phyloP scores from a whole-genome alignment of 2,113 vertebrate species.

The Mola mola region DNA sequence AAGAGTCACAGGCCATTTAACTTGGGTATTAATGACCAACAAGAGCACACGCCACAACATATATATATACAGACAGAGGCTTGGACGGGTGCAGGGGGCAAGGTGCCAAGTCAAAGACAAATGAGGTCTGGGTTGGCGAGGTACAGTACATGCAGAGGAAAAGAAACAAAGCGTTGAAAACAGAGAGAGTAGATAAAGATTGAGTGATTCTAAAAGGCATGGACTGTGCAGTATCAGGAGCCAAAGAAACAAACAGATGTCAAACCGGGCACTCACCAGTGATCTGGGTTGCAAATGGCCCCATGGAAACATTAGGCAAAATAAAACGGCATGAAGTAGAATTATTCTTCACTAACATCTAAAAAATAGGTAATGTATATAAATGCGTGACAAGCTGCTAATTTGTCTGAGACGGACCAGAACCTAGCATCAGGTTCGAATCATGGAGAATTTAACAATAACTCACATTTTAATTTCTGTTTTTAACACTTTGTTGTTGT shows the following conservation, averaged over 20 bases:
- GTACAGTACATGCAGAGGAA: too few relatives aligned
- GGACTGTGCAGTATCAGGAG: constrained; percentile 5
- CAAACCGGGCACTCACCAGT: constrained; percentile 16
- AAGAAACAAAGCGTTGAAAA: constrained; percentile 30
- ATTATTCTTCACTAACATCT: background rate
- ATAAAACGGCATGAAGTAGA: background rate
- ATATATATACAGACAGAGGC: constrained; percentile 36
- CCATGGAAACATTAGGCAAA: background rate
- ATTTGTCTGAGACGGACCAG: background rate
- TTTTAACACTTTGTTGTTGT: too few relatives aligned
- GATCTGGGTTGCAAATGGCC: constrained; percentile 1
- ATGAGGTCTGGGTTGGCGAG: constrained; percentile 61
- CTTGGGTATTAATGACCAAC: constrained; percentile 72
- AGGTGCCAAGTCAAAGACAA: constrained; percentile 58
- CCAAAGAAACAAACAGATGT: constrained; percentile 47
- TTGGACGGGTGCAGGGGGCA: constrained; percentile 22
- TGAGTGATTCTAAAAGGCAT: constrained; percentile 26
- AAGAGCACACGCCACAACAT: constrained; percentile 48
- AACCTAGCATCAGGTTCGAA: background rate
- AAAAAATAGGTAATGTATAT: too few relatives aligned
- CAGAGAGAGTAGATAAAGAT: constrained; percentile 37
- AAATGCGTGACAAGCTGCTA: too few relatives aligned
- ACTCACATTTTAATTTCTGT: too few relatives aligned
- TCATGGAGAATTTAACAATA: background rate
- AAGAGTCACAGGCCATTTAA: constrained; percentile 74